phyloP scores from a whole-genome alignment of 2,113 vertebrate genomes.

The Tachysurus fulvidraco region DNA sequence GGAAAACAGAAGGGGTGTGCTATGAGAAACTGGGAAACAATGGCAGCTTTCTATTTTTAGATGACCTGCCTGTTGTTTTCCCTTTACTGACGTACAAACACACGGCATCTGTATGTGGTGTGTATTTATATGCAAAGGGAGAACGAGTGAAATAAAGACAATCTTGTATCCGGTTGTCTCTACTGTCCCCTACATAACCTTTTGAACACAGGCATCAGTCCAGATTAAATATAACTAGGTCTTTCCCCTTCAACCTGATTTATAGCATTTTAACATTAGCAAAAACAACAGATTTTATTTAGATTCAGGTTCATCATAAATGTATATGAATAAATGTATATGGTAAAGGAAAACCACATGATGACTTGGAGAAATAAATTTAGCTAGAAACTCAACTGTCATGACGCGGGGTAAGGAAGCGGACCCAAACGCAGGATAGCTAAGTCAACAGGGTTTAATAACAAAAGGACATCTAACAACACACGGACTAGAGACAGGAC shows the following conservation, averaged over 20 bases:
- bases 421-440: no score
- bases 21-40: conserved; percentile 57
- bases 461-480: no score
- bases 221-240: neutral
- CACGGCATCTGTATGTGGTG: neutral
- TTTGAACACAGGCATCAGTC: neutral
- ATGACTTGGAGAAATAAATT: no score
- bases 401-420: no score
- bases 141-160: neutral
- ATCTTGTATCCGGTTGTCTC: neutral
- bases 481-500: no score
- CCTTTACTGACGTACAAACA: neutral
- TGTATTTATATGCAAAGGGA: neutral
- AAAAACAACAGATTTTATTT: neutral
- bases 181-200: no score
- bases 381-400: no score
- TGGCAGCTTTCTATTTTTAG: conserved; percentile 65
- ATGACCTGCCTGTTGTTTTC: neutral
- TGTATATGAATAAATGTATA: no score
- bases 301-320: no score
- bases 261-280: neutral
- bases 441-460: no score
- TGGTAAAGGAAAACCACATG: no score
- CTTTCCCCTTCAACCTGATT: neutral
- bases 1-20: conserved; percentile 54